A percentile compares a stretch with the other conserved stretches of the same genome.
These are phyloP conservation scores for Brachionus calyciflorus DNA, from an alignment of 1,140 invertebrate species.

Conservation along the genomic window DNA sequence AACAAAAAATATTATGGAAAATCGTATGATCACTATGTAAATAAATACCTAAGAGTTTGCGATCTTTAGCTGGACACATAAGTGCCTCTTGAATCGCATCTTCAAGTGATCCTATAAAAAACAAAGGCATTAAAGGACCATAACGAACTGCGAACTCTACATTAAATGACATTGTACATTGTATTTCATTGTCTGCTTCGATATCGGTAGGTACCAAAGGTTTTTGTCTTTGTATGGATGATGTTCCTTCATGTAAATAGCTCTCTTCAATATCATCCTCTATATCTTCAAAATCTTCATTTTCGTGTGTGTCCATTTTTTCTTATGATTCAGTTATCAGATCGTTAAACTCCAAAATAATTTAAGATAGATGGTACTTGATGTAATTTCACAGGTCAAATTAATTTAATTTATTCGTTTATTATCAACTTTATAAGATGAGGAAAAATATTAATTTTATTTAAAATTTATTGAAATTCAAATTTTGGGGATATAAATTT, in stretches of 20 bases:
- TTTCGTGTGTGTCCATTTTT: neutral
- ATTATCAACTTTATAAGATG: too few relatives aligned
- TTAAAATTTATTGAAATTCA: too few relatives aligned
- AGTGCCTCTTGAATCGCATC: constrained; percentile 37
- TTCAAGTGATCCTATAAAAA: constrained; percentile 28
- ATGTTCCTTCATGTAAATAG: neutral
- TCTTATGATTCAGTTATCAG: neutral
- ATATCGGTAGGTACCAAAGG: constrained; percentile 1
- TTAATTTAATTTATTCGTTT: constrained; percentile 16
- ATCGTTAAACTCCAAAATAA: too few relatives aligned
- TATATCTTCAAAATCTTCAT: neutral
- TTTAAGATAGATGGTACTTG: too few relatives aligned
- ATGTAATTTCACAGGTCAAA: too few relatives aligned
- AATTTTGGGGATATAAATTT: too few relatives aligned
- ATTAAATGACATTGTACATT: neutral
- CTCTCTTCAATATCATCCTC: constrained; percentile 35
- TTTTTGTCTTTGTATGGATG: constrained; percentile 19
- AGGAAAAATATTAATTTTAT: too few relatives aligned
- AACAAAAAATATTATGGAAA: constrained; percentile 90
- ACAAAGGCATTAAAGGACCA: constrained; percentile 21
- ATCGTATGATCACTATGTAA: constrained; percentile 89
- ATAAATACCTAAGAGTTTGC: constrained; percentile 85
- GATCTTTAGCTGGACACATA: constrained; percentile 29
- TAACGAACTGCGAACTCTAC: constrained; percentile 15
- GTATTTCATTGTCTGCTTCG: neutral